phyloP scores from a whole-genome alignment of 2,888 invertebrate genomes.

The Drosophila demipolita region DNA sequence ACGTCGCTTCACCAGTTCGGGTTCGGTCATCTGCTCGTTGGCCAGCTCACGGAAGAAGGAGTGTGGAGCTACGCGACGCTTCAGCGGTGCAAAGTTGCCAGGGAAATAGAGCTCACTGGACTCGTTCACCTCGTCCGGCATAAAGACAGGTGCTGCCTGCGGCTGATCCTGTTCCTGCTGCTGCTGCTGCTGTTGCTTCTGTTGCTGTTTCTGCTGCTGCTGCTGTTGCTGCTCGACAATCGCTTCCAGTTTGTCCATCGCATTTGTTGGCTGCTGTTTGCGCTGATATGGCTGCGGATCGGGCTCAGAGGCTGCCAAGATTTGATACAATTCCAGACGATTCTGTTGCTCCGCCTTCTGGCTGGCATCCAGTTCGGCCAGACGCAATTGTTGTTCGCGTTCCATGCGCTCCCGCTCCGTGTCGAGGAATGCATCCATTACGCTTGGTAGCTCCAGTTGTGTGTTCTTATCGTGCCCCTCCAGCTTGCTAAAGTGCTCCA shows the following conservation, averaged over 20 bases:
- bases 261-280: slow-evolving; percentile 55
- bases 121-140: slow-evolving; percentile 74
- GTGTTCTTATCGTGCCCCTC: slow-evolving; percentile 62
- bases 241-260: slow-evolving; percentile 69
- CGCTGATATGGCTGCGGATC: slow-evolving; percentile 82
- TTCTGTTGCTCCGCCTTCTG: slow-evolving; percentile 77
- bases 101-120: slow-evolving; percentile 81
- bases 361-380: slow-evolving; percentile 69
- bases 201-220: slow-evolving; percentile 40
- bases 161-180: slow-evolving; percentile 45
- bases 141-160: slow-evolving; percentile 52
- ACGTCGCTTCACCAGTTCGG: slow-evolving; percentile 54
- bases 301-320: slow-evolving; percentile 83
- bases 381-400: slow-evolving; percentile 61
- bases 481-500: slow-evolving; percentile 76
- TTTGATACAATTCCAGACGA: slow-evolving; percentile 82
- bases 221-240: slow-evolving; percentile 65
- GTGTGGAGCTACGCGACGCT: slow-evolving; percentile 58
- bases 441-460: slow-evolving; percentile 68
- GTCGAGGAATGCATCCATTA: slow-evolving; percentile 77
- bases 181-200: slow-evolving; percentile 37
- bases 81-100: slow-evolving; percentile 72
- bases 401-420: slow-evolving; percentile 75
- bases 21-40: slow-evolving; percentile 60
- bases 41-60: slow-evolving; percentile 82